These are phyloP conservation scores for Apis florea DNA, from an alignment of 1,140 invertebrate species.

Conservation along the genomic window DNA sequence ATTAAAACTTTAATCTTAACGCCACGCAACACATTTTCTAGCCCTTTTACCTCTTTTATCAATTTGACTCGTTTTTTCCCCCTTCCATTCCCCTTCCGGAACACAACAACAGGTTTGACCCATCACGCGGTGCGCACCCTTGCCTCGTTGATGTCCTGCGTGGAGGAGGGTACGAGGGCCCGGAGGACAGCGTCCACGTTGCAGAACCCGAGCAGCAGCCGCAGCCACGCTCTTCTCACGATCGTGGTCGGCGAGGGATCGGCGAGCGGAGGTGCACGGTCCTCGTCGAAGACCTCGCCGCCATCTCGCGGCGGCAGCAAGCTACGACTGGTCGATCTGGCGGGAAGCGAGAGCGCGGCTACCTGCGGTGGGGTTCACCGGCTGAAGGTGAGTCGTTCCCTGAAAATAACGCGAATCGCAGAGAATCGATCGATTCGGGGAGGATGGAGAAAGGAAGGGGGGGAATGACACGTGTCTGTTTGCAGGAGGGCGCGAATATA, in stretches of 20 bases:
- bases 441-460: background rate
- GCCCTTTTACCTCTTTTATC: no score
- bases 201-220: slow-evolving; percentile 71
- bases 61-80: no score
- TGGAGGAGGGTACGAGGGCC: slow-evolving; percentile 72
- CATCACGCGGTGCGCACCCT: slow-evolving; percentile 67
- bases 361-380: slow-evolving; percentile 73
- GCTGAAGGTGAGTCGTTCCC: slow-evolving; percentile 71
- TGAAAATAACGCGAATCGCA: slow-evolving; percentile 50
- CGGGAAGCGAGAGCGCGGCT: slow-evolving; percentile 73
- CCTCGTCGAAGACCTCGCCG: background rate
- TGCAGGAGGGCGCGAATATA: slow-evolving; percentile 89
- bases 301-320: slow-evolving; percentile 63
- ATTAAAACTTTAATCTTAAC: no score
- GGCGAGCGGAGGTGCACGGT: slow-evolving; percentile 2
- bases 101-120: slow-evolving; percentile 66
- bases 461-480: slow-evolving; percentile 8
- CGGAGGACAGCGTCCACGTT: slow-evolving; percentile 73
- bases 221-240: slow-evolving; percentile 73
- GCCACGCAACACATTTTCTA: no score
- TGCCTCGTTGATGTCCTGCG: slow-evolving; percentile 73
- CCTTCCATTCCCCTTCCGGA: no score
- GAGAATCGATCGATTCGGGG: slow-evolving; percentile 48
- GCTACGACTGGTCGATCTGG: slow-evolving; percentile 73
- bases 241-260: slow-evolving; percentile 64